These are phyloP conservation scores for Pentalonia nigronervosa DNA, from an alignment of 1,140 invertebrate genomes.

Conservation along the genomic window DNA sequence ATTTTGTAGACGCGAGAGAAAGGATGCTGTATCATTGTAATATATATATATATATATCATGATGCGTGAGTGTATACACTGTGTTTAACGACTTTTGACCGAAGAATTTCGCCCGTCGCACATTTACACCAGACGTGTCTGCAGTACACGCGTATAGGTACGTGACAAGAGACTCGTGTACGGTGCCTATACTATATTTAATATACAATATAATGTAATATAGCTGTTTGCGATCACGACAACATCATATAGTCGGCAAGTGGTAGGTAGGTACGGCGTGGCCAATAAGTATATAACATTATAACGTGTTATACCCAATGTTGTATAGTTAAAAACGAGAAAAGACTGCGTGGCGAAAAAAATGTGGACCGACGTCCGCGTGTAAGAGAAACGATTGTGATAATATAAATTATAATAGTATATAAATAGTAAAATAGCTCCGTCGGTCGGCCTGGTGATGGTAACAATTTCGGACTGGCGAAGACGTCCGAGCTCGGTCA, in stretches of 20 bases:
- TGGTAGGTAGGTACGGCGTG: background rate
- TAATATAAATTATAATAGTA: too few relatives aligned
- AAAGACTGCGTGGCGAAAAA: too few relatives aligned
- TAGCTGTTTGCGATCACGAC: background rate
- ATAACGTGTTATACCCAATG: too few relatives aligned
- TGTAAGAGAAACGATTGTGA: too few relatives aligned
- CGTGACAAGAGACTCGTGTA: constrained; percentile 1
- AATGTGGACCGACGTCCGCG: too few relatives aligned
- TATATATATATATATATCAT: background rate
- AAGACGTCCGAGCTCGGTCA: too few relatives aligned
- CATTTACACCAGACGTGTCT: background rate
- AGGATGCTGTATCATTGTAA: constrained; percentile 4
- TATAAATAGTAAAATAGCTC: too few relatives aligned
- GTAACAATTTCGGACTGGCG: too few relatives aligned
- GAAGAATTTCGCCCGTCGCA: background rate
- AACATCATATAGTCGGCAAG: background rate
- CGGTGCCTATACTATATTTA: background rate
- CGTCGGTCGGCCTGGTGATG: too few relatives aligned
- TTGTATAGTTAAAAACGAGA: too few relatives aligned
- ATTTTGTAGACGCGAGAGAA: background rate
- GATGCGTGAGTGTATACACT: background rate
- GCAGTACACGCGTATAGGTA: background rate
- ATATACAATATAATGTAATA: background rate
- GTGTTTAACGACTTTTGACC: background rate
- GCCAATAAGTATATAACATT: background rate